phyloP scores from a whole-genome alignment of 2,797 vertebrate species.

The Cichlasoma orientale region DNA sequence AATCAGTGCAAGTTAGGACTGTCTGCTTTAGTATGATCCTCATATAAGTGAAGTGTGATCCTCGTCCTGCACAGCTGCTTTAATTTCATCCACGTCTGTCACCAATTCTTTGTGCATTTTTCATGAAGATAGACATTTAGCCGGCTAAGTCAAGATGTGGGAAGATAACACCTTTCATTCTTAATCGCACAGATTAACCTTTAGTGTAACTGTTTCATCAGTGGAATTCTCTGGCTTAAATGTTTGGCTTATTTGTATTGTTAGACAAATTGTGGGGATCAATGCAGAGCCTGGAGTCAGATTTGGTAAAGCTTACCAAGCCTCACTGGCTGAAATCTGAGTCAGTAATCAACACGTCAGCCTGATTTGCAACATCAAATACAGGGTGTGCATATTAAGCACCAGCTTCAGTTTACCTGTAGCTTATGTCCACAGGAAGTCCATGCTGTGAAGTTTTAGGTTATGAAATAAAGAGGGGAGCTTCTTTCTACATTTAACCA shows the following conservation, averaged over 20 bases:
- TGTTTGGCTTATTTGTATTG: neutral
- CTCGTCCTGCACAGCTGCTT: neutral
- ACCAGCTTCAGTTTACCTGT: neutral
- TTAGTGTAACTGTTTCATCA: neutral
- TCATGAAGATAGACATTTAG: neutral
- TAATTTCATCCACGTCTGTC: neutral
- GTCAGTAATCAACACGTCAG: neutral
- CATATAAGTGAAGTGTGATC: neutral
- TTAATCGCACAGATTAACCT: neutral
- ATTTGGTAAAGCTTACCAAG: neutral
- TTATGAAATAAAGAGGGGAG: neutral
- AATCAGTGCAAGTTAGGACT: neutral
- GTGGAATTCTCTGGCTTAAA: neutral
- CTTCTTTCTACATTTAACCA: neutral
- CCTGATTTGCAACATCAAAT: neutral
- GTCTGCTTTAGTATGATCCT: neutral
- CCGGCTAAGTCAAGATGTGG: neutral
- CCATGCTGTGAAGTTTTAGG: neutral
- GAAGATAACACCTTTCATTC: neutral
- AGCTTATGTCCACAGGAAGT: too few species aligned
- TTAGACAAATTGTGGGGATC: neutral
- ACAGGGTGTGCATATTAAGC: neutral
- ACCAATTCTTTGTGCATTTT: neutral
- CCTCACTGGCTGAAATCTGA: neutral
- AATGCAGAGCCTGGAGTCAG: neutral